These are phyloP conservation scores for Agriopis leucophaearia DNA, from an alignment of 2,888 invertebrate species.

Conservation along the genomic window DNA sequence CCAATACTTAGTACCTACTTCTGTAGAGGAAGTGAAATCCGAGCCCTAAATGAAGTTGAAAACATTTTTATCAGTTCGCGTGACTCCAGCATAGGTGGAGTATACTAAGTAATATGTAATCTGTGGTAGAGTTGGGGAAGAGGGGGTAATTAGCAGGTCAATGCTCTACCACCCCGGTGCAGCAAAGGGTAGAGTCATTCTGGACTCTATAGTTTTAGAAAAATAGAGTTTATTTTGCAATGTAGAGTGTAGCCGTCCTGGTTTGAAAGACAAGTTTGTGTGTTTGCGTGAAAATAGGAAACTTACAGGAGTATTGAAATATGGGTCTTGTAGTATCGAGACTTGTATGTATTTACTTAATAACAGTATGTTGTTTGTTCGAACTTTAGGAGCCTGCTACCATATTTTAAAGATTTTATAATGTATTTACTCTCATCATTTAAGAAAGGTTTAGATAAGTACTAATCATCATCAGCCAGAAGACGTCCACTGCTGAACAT, in stretches of 20 bases:
- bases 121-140: constrained; percentile 19
- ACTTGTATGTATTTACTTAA: too few species aligned
- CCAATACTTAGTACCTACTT: background rate
- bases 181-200: constrained; percentile 18
- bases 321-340: too few species aligned
- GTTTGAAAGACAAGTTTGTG: background rate
- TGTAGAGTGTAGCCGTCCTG: background rate
- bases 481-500: too few species aligned
- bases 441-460: too few species aligned
- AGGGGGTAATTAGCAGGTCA: constrained; percentile 48
- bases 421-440: too few species aligned
- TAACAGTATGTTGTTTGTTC: too few species aligned
- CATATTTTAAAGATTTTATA: too few species aligned
- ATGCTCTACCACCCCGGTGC: constrained; percentile 44
- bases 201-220: constrained; percentile 11
- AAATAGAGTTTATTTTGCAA: constrained; percentile 3
- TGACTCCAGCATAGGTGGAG: constrained; percentile 26
- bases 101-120: constrained; percentile 7
- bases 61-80: constrained; percentile 44
- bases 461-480: too few species aligned
- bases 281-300: constrained; percentile 7
- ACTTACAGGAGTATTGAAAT: constrained; percentile 7
- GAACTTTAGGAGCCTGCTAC: too few species aligned
- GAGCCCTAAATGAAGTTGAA: constrained; percentile 18
- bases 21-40: background rate